These are phyloP conservation scores for Parus major DNA, from an alignment of 2,113 vertebrate species.

Conservation along the genomic window DNA sequence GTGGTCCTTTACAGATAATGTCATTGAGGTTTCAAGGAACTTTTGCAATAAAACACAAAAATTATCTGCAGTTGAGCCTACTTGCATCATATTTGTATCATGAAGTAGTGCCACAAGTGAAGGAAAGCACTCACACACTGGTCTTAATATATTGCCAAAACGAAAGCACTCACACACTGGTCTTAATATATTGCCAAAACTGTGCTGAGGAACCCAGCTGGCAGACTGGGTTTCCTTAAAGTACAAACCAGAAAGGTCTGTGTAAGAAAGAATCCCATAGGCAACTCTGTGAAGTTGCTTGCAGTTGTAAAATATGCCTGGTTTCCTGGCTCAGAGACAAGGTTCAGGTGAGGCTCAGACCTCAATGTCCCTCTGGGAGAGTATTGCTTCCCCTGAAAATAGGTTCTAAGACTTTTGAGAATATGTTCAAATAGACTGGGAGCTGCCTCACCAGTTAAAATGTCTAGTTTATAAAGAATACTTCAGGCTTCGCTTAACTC, in stretches of 20 bases:
- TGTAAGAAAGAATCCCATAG: not conserved
- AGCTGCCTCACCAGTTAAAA: not conserved
- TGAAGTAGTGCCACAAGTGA: not conserved
- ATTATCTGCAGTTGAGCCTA: not conserved
- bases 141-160: not conserved
- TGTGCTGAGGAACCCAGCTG: not conserved
- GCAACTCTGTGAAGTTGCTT: not conserved
- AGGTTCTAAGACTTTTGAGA: not conserved
- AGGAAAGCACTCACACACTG: not conserved
- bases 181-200: not conserved
- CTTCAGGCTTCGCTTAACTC: not conserved
- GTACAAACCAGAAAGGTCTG: not conserved
- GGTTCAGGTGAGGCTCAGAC: not conserved
- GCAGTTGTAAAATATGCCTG: not conserved
- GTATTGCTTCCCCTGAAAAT: not conserved
- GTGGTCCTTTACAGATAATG: not conserved
- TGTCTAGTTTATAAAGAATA: not conserved
- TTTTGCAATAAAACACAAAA: not conserved
- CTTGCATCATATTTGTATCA: not conserved
- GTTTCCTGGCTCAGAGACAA: not conserved
- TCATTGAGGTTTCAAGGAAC: not conserved
- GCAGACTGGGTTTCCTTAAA: not conserved
- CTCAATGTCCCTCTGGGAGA: fast-evolving
- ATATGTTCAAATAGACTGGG: not conserved
- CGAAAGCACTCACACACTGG: not conserved